A percentile compares a stretch with the other conserved stretches of the same genome.
These are phyloP conservation scores for Scaptomyza caliginosa DNA, from an alignment of 2,888 invertebrate species.

Conservation along the genomic window DNA sequence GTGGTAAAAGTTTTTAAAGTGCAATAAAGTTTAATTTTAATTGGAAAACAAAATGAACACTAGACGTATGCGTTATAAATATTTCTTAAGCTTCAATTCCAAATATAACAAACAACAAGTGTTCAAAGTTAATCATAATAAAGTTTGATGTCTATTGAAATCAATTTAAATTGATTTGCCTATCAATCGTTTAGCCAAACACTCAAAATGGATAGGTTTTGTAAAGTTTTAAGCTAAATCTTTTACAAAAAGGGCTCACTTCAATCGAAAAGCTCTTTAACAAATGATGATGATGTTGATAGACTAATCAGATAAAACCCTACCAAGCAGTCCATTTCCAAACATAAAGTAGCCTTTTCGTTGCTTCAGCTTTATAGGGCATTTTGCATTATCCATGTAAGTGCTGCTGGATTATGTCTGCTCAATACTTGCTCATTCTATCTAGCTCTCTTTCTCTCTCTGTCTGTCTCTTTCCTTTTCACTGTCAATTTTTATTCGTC, in stretches of 20 bases:
- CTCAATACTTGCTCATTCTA: conserved; percentile 24
- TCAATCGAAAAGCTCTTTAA: conserved; percentile 3
- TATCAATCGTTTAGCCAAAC: background rate
- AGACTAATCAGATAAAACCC: background rate
- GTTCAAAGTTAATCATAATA: background rate
- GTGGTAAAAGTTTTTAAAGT: background rate
- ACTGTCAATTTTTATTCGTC: conserved; percentile 12
- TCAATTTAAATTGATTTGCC: background rate
- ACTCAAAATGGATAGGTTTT: background rate
- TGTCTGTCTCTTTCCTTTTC: background rate
- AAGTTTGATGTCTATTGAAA: background rate
- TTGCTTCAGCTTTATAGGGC: conserved; percentile 33
- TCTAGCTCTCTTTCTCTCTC: conserved; percentile 1
- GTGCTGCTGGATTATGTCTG: conserved; percentile 29
- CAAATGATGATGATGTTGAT: background rate
- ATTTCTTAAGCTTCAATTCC: background rate
- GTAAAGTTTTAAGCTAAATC: background rate
- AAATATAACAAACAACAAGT: background rate
- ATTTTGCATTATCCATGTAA: conserved; percentile 31
- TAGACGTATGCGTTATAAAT: background rate
- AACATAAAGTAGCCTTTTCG: background rate
- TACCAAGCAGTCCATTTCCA: background rate
- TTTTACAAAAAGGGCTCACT: background rate
- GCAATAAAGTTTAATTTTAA: background rate
- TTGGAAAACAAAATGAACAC: background rate